Evolutionary conservation across 2,888 invertebrate species (phyloP), one percentile per base, ranked within the genome.

Genomic region (Stomorhina lunata): DNA sequence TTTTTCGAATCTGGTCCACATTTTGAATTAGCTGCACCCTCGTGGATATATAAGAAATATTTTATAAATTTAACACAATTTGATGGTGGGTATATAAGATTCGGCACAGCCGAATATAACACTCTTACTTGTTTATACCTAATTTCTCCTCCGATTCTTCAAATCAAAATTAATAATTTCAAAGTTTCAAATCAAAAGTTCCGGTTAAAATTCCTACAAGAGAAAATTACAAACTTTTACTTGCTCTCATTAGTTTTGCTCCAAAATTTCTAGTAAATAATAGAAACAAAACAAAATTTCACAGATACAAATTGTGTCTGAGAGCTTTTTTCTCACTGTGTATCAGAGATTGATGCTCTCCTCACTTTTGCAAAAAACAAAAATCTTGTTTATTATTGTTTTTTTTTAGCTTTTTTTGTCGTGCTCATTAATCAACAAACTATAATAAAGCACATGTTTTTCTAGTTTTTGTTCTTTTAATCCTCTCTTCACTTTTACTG

Each of bases 361-460:
- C n/a, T n/a, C n/a, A n/a, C n/a, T n/a, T n/a, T n/a, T n/a, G n/a
- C n/a, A n/a, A n/a, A n/a, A n/a, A n/a, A n/a, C n/a, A n/a, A 17
- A 73, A 76, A 76, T 57, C 66, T 59, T 59, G 59, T 68, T 76
- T 68, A 76, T 76, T 77, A 29, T 77, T 79, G 37, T 73, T 73
- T 43, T 61, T 66, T 59, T 48, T 50, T 34, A 48, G 3, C n/a
- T 22, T 45, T 20, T 27, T 50, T 25, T 68, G 25, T 22, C 22
- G 37, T 48, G 50, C 73, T 80, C 73, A 50, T 73, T 80, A 66
- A 80, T 75, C 50, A 80, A 66, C 79, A 80, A 80, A 73, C 48
- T 68, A 37, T 71, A 55, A 71, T 37, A 59, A 81, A 78, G 83
- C 80, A 83, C 83, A 83, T 81, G 78, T 83, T 79, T 79, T 81